Conservation (phyloP, 2,113 vertebrate species). For the Pyxicephalus adspersus region DNA sequence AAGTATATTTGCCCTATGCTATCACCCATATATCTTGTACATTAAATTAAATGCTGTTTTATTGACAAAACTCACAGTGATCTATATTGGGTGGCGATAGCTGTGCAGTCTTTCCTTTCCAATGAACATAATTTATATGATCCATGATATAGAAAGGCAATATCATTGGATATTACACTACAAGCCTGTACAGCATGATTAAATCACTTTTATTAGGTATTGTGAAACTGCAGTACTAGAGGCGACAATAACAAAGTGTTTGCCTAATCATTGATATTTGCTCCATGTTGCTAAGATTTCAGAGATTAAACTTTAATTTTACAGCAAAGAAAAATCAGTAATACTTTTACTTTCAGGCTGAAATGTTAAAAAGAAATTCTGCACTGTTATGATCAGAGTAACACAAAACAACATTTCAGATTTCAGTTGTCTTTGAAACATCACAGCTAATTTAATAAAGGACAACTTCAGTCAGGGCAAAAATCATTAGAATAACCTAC, state of each 20-base stretch:
- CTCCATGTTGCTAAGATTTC: conserved; percentile 28
- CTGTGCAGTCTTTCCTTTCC: conserved; percentile 8
- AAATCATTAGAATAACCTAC: too few relatives aligned
- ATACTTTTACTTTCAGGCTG: background rate
- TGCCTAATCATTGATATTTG: conserved; percentile 48
- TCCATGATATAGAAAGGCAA: conserved; percentile 50
- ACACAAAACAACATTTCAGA: background rate
- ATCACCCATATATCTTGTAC: conserved; percentile 40
- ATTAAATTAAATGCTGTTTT: conserved; percentile 50
- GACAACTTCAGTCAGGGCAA: too few relatives aligned
- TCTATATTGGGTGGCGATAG: conserved; percentile 35
- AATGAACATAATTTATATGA: conserved; percentile 50
- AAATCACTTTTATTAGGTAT: conserved; percentile 51
- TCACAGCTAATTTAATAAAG: background rate
- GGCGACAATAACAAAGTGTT: conserved; percentile 15
- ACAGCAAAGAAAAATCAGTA: background rate
- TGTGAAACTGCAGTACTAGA: conserved; percentile 33
- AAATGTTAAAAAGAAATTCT: background rate
- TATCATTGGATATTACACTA: conserved; percentile 34
- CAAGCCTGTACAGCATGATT: conserved; percentile 18
- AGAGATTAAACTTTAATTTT: conserved; percentile 22
- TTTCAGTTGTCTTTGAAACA: background rate
- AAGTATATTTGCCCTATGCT: conserved; percentile 33
- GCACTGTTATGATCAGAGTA: background rate
- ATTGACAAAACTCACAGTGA: conserved; percentile 49